These are phyloP conservation scores for Sporophila hypoxantha DNA, from an alignment of 2,113 vertebrate species.

Conservation along the genomic window DNA sequence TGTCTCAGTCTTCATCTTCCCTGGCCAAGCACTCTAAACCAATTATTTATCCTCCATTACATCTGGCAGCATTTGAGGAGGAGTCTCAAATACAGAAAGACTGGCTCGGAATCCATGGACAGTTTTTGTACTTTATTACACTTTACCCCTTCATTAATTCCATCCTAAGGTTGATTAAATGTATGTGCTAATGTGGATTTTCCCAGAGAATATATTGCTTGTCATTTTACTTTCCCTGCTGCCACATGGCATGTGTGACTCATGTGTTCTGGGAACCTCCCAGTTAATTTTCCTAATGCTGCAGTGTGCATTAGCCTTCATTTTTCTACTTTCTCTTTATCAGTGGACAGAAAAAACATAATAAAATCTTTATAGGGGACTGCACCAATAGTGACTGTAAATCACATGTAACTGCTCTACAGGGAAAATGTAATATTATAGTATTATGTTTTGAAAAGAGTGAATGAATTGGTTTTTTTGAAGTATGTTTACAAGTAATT, in stretches of 20 bases:
- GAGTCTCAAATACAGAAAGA: background rate
- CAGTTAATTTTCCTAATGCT: background rate
- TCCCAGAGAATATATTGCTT: background rate
- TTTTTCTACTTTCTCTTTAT: background rate
- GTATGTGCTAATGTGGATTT: background rate
- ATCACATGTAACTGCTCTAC: background rate
- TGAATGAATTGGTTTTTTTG: rapidly evolving
- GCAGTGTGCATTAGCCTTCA: background rate
- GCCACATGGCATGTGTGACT: background rate
- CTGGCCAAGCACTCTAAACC: background rate
- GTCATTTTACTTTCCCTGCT: background rate
- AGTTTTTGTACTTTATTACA: background rate
- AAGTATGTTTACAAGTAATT: background rate
- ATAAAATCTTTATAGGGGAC: background rate
- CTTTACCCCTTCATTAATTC: background rate
- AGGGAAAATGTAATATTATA: background rate
- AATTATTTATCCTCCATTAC: background rate
- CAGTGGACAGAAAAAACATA: background rate
- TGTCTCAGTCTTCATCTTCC: background rate
- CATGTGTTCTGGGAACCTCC: background rate
- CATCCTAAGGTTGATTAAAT: background rate
- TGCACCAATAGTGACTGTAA: background rate
- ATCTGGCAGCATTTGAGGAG: background rate
- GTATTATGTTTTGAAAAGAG: background rate
- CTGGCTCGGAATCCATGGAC: background rate